Conservation (phyloP, 2,888 invertebrate species). For the Odiellus spinosus region DNA sequence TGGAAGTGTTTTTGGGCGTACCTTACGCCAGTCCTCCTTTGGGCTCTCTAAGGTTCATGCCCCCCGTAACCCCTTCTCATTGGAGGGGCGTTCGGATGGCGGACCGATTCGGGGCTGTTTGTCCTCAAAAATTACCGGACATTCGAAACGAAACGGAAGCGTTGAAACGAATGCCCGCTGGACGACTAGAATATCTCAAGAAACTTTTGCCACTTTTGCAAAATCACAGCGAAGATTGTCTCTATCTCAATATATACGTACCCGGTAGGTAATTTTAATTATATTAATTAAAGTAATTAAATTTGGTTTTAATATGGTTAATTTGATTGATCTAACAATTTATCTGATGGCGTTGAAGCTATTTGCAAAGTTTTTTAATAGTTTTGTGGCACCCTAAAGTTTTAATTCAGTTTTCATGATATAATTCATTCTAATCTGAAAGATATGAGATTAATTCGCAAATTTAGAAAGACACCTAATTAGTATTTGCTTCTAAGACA, state of each 20-base stretch:
- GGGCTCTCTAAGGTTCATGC: constrained; percentile 67
- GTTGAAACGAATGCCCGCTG: constrained; percentile 74
- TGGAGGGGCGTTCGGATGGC: constrained; percentile 59
- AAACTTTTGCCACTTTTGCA: constrained; percentile 65
- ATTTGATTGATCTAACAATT: too few species aligned
- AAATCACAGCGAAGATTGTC: constrained; percentile 92
- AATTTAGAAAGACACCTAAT: too few species aligned
- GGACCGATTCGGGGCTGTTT: constrained; percentile 56
- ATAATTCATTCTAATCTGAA: too few species aligned
- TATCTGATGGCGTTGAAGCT: too few species aligned
- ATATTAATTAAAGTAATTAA: too few species aligned
- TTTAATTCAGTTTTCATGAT: too few species aligned
- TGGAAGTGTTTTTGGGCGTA: constrained; percentile 32
- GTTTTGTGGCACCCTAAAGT: too few species aligned
- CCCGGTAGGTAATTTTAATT: constrained; percentile 47
- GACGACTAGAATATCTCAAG: constrained; percentile 71
- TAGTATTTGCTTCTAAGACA: too few species aligned
- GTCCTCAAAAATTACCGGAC: constrained; percentile 51
- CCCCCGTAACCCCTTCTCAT: constrained; percentile 59
- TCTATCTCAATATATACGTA: constrained; percentile 88
- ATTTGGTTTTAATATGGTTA: too few species aligned
- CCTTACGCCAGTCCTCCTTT: constrained; percentile 31
- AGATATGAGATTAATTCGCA: too few species aligned
- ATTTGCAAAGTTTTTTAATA: too few species aligned
- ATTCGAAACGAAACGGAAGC: constrained; percentile 57